Percentiles rank a stretch among this genome's conserved stretches.
These are phyloP conservation scores for Sesia apiformis DNA, from an alignment of 2,888 invertebrate genomes.

Conservation along the genomic window DNA sequence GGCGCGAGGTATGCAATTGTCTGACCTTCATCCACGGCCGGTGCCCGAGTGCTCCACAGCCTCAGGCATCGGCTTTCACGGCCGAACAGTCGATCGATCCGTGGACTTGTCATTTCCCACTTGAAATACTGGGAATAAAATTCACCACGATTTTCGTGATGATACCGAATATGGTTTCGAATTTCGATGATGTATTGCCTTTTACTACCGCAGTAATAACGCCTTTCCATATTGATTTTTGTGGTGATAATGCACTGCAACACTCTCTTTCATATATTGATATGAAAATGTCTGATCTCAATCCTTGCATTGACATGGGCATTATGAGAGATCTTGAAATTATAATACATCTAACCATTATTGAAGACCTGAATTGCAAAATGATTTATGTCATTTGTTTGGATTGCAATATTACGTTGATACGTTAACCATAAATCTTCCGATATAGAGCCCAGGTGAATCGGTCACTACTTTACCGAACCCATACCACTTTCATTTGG, in stretches of 20 bases:
- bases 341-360: no score
- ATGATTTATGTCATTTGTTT: no score
- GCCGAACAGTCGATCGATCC: neutral
- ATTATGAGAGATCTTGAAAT: no score
- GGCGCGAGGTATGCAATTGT: conserved; percentile 25
- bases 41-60: conserved; percentile 8
- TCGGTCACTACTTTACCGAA: neutral
- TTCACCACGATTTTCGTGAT: neutral
- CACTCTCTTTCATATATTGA: neutral
- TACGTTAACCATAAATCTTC: no score
- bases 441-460: conserved; percentile 8
- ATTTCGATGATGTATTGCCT: neutral
- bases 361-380: no score
- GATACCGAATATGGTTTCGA: neutral
- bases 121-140: neutral
- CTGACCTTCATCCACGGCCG: conserved; percentile 41
- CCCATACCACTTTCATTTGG: conserved; percentile 34
- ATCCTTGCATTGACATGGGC: no score
- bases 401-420: no score
- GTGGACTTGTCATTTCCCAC: neutral
- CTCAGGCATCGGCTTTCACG: conserved; percentile 4
- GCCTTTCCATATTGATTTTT: neutral
- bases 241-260: conserved; percentile 2
- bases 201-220: neutral
- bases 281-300: no score